phyloP scores from a whole-genome alignment of 1,140 invertebrate species.

The Leptinotarsa lineolata region DNA sequence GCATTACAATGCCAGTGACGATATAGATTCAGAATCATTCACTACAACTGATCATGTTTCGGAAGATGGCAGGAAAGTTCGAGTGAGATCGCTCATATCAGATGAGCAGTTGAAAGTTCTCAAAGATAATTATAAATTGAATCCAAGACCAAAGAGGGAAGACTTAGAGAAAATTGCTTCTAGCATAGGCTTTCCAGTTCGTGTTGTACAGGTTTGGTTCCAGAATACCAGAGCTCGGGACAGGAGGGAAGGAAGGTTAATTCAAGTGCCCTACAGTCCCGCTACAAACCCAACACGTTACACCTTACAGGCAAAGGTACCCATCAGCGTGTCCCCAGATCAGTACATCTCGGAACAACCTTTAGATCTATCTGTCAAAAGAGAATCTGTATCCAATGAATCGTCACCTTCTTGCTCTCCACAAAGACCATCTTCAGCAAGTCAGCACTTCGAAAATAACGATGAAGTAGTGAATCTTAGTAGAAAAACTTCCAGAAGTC shows the following conservation, averaged over 20 bases:
- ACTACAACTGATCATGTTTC: conserved; percentile 59
- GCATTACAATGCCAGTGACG: conserved; percentile 61
- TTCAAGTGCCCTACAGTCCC: conserved; percentile 60
- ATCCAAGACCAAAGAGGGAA: conserved; percentile 91
- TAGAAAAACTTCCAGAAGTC: conserved; percentile 68
- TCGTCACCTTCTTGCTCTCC: conserved; percentile 67
- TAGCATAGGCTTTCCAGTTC: conserved; percentile 84
- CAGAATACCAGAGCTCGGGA: conserved; percentile 95
- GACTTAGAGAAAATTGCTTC: conserved; percentile 89
- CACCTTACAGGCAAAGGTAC: conserved; percentile 34
- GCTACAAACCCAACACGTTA: conserved; percentile 32
- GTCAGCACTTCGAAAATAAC: conserved; percentile 63
- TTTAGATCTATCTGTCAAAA: conserved; percentile 85
- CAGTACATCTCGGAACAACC: conserved; percentile 73
- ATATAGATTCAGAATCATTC: conserved; percentile 59
- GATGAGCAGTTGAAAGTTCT: conserved; percentile 90
- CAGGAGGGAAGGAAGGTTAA: conserved; percentile 72
- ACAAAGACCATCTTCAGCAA: conserved; percentile 59
- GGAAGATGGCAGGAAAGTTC: conserved; percentile 76
- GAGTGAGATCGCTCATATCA: conserved; percentile 89
- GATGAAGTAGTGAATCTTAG: conserved; percentile 75
- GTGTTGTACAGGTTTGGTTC: conserved; percentile 98
- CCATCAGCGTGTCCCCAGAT: conserved; percentile 43
- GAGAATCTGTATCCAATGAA: conserved; percentile 60
- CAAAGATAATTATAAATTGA: conserved; percentile 84